Evolutionary conservation across 2,113 vertebrate species (phyloP), one percentile per base, ranked within the genome.

Genomic region (Patagioenas fasciata): DNA sequence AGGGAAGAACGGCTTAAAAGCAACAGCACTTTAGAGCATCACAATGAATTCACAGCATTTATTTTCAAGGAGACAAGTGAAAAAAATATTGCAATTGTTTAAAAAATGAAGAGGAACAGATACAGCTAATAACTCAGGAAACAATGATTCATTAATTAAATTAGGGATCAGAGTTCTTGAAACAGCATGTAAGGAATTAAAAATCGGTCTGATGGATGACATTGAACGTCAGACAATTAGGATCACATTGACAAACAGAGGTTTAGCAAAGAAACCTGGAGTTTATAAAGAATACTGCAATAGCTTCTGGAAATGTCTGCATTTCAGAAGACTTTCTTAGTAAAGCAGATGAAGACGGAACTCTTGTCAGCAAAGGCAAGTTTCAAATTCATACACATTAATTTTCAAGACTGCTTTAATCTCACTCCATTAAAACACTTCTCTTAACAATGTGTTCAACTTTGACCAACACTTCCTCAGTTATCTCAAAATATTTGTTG

Each of bases 111-210:
- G 36, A 91, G 17, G 79, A 96, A 69, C 18, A 92, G 69, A 93
- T 79, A 69, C 34, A 85, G 82, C 31, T 91, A 80, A 36, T 81
- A 92, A 66, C 40, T 94, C 64, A 31, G 82, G 67, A 79, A 94
- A 92, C 54, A 96, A 87, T 95, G 88, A 96, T 90, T 95, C 91
- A 95, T 93, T 96, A 95, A 97, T 95, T 93, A 91, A 95, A 95
- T 93, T 88, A 93, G 38, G 69, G 64, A 97, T 88, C 90, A 87
- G 44, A 90, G 85, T 84, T 96, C 88, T 96, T 87, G 83, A 96
- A 97, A 83, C 29, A 91, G 77, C 67, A 61, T 85, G 85, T 65
- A 66, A 95, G 56, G 77, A 95, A 94, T 51, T 57, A 95, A 94
- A 91, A 96, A 64, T 50, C 36, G 80, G 85, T 92, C 85, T 96